These are phyloP conservation scores for Drosophila subquinaria DNA, from an alignment of 2,888 invertebrate genomes.

Conservation along the genomic window DNA sequence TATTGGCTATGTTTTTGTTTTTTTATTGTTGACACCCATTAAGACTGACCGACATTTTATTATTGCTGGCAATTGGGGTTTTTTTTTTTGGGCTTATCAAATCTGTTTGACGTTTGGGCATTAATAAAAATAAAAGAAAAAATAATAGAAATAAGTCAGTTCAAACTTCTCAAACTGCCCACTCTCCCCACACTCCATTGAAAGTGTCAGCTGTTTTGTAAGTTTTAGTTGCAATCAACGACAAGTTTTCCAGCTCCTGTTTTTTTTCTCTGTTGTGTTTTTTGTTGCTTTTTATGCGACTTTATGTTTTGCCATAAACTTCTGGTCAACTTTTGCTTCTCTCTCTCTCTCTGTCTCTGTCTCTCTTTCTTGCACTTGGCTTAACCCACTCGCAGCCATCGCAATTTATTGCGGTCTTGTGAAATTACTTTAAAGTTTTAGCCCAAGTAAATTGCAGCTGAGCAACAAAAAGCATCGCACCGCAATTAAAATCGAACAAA, in stretches of 20 bases:
- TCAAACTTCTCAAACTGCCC: too few relatives aligned
- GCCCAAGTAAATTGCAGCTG: conserved; percentile 40
- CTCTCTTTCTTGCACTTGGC: background rate
- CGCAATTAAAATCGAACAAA: conserved; percentile 65
- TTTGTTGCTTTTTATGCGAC: conserved; percentile 55
- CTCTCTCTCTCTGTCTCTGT: background rate
- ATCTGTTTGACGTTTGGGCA: conserved; percentile 56
- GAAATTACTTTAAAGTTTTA: conserved; percentile 77
- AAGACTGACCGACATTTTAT: conserved; percentile 76
- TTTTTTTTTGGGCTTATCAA: conserved; percentile 68
- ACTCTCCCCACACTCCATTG: background rate
- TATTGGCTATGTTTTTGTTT: conserved; percentile 55
- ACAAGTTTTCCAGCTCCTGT: conserved; percentile 36
- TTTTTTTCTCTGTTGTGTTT: conserved; percentile 7
- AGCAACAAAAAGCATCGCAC: conserved; percentile 47
- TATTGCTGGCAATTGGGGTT: conserved; percentile 72
- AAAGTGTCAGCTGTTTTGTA: conserved; percentile 60
- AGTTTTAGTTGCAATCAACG: conserved; percentile 45
- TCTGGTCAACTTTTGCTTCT: conserved; percentile 63
- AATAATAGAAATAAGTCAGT: conserved; percentile 30
- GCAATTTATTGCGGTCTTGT: conserved; percentile 67
- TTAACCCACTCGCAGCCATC: background rate
- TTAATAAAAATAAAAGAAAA: conserved; percentile 64
- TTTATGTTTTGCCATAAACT: conserved; percentile 64
- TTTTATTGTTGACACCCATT: conserved; percentile 72